Base-by-base conservation (phyloP, 2,797 vertebrate genomes). In the Sparus aurata region DNA sequence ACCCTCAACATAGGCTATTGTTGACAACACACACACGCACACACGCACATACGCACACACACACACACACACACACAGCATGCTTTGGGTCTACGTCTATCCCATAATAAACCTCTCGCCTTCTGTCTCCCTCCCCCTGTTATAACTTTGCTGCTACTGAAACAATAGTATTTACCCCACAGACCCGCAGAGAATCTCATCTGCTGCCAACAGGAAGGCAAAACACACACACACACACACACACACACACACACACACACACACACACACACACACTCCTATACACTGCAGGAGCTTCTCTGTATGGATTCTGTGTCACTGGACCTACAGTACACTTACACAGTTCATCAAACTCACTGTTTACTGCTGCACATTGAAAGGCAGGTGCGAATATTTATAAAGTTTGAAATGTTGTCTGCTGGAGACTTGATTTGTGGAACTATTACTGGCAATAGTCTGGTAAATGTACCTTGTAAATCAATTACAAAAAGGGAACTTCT, bases 161-260 rank as follows among this genome's bases (percentile, higher is more conserved):
- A 93, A 94, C 92, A 93, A 93, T 92, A 90, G 89, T 88, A 89
- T 91, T 90, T 91, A 93, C 83, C 72, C 77, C 45, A 59, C 73
- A 76, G 89, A 82, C 47, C 62, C 49, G n/a, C 66, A 72, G 84
- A 93, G 77, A 85, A 90, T 88, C 87, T 82, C 85, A 52, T 83
- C 84, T 80, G 69, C 77, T 81, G 80, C 87, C 88, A 91, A 87
- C 90, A 92, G 91, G 88, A 93, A 92, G 81, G 84, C 80, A 66
- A 16, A 74, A 69, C 30, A 68, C 47, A 63, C 55, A 67, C 60
- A 59, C 57, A 80, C 64, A 79, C 83, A 72, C 52, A 69, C 65
- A 55, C 30, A 62, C 15, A 10, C 17, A 71, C 46, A 63, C 55
- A 67, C 60, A 59, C 57, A 80, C 69, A 79, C 83, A 72, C 52